phyloP scores from a whole-genome alignment of 2,797 vertebrate genomes.

The Galagoides demidoff region DNA sequence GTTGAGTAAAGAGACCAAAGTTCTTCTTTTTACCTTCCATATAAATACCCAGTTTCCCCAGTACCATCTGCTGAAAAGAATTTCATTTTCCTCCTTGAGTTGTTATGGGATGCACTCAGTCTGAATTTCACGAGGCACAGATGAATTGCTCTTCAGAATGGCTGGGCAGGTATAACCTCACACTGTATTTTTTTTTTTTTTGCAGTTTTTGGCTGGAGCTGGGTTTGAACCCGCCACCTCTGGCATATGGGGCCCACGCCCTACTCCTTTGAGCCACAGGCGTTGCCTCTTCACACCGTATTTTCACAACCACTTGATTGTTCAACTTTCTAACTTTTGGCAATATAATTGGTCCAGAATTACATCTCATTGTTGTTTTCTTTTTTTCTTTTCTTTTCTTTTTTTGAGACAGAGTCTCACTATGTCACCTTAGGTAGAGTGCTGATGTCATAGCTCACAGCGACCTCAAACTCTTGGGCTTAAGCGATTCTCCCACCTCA shows the following conservation, averaged over 20 bases:
- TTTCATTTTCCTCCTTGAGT: not conserved
- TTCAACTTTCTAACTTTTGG: not conserved
- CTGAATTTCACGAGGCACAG: not conserved
- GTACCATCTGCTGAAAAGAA: not conserved
- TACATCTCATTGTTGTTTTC: not conserved
- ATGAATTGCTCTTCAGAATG: not conserved
- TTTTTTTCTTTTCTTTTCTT: no score
- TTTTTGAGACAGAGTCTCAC: no score
- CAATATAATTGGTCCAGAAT: not conserved
- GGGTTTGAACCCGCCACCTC: no score
- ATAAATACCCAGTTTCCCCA: not conserved
- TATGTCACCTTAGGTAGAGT: no score
- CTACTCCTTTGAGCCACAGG: no score
- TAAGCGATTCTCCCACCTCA: no score
- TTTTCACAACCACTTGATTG: not conserved
- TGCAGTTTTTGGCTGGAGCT: not conserved
- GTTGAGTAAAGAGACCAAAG: not conserved
- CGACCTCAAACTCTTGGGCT: no score
- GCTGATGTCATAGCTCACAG: no score
- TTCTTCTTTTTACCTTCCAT: not conserved
- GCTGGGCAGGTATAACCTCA: not conserved
- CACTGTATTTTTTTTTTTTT: not conserved
- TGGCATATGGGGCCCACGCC: no score
- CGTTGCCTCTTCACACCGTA: not conserved
- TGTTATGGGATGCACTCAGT: not conserved